Evolutionary conservation across 1,140 invertebrate species (phyloP).

Genomic region (Zophobas morio): DNA sequence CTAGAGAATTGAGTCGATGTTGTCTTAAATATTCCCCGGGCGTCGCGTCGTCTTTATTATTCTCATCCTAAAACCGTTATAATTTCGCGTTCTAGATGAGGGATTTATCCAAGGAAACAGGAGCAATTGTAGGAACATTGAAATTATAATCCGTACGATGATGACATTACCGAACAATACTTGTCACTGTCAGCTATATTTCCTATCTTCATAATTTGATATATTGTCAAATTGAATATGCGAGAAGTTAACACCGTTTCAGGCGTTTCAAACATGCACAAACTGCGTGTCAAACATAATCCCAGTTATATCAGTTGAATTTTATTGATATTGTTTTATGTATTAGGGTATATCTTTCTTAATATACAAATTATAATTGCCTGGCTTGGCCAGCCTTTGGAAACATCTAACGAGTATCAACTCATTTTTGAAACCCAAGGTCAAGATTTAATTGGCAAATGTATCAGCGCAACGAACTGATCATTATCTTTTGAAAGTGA

Average conservation of each 20-base stretch:
- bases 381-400: background rate
- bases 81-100: slow-evolving; percentile 44
- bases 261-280: background rate
- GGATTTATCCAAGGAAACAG: slow-evolving; percentile 47
- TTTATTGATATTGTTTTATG: no score
- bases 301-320: no score
- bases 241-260: slow-evolving; percentile 6
- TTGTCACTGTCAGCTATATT: slow-evolving; percentile 58
- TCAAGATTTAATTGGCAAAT: slow-evolving; percentile 58
- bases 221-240: slow-evolving; percentile 55
- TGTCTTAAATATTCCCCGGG: slow-evolving; percentile 15
- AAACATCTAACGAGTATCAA: background rate
- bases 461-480: slow-evolving; percentile 58
- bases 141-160: slow-evolving; percentile 56
- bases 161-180: slow-evolving; percentile 57
- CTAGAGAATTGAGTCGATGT: slow-evolving; percentile 17
- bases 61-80: slow-evolving; percentile 30
- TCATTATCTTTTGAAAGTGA: slow-evolving; percentile 55
- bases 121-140: slow-evolving; percentile 56
- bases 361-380: no score
- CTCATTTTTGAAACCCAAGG: slow-evolving; percentile 52
- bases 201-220: slow-evolving; percentile 54
- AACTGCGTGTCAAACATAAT: no score
- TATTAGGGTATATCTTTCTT: no score
- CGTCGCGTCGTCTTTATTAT: slow-evolving; percentile 29